Base-by-base conservation (phyloP, 1,140 invertebrate species). In the Eumaeus atala region DNA sequence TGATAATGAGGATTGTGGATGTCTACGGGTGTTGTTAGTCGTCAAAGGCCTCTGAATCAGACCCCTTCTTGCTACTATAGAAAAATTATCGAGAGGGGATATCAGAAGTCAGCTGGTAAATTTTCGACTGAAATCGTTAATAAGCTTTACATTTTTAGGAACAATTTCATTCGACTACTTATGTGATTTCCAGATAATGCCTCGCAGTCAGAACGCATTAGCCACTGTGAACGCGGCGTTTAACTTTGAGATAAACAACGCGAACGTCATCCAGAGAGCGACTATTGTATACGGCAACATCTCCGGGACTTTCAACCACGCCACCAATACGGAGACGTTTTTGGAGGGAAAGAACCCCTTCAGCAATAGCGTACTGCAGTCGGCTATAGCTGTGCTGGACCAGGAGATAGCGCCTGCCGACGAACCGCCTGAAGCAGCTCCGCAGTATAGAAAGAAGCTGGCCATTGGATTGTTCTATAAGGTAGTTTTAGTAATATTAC, bases 141-240 rank as follows among this genome's bases (percentile, higher is more conserved):
- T 6, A 28, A 6, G 2, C 6, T 6, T 6, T 28, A 28, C 6
- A 3, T 3, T 28, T 28, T 28, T 6, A 28, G 21, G 21, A 28
- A 28, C 21, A 6, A 28, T 28, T 28, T 28, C 21, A 28, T 37
- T 37, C 35, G 35, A 9, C 35, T 37, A 5, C 9, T 1, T n/a
- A 5, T 37, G 11, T 37, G 1, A 42, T 9, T 77, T 36, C n/a
- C 59, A 95, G 92, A 91, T 95, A 44, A 93, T 93, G 90, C 91
- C 92, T 0, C 85, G 94, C 66, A 91, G 91, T 18, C 93, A 95
- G 87, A 96, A 96, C 73, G 91, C 95, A 0, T 91, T 96, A 72
- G 95, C 95, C 0, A 91, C 93, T 57, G 92, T 96, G 0, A 95
- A 95, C 72, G 93, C 93, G 18, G 95, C 92, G 7, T 95, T 96